Conservation (phyloP, 2,797 vertebrate genomes). For the Scyliorhinus canicula region DNA sequence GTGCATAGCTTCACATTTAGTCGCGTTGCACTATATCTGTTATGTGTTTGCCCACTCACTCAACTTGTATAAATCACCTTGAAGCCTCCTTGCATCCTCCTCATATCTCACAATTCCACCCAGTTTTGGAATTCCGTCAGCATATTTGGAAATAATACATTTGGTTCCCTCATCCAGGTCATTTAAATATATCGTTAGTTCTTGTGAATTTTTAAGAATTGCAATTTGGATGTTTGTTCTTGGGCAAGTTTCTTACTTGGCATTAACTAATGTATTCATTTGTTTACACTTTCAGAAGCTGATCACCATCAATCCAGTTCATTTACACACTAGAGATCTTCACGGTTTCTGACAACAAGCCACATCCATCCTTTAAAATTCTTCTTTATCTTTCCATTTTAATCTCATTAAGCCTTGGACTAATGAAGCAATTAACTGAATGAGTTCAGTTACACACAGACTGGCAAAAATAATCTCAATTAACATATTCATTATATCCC, state of each 20-base stretch:
- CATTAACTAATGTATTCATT: background rate
- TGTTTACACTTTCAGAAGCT: background rate
- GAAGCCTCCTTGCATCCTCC: no score
- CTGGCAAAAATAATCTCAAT: background rate
- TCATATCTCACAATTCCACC: no score
- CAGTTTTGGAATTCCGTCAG: no score
- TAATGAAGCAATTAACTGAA: background rate
- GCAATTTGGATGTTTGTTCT: background rate
- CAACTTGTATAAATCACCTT: no score
- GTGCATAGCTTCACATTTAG: no score
- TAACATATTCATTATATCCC: background rate
- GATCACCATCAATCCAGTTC: background rate
- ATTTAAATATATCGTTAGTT: background rate
- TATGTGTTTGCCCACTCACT: no score
- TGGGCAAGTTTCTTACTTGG: background rate
- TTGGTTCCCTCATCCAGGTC: no score
- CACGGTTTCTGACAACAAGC: background rate
- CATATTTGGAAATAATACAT: no score
- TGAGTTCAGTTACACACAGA: background rate
- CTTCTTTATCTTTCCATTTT: background rate
- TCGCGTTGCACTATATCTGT: no score
- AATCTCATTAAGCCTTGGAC: background rate
- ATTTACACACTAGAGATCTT: background rate
- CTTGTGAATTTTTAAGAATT: background rate
- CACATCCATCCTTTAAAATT: background rate